Base-by-base conservation (phyloP, 2,113 vertebrate species). In the Strigops habroptila region DNA sequence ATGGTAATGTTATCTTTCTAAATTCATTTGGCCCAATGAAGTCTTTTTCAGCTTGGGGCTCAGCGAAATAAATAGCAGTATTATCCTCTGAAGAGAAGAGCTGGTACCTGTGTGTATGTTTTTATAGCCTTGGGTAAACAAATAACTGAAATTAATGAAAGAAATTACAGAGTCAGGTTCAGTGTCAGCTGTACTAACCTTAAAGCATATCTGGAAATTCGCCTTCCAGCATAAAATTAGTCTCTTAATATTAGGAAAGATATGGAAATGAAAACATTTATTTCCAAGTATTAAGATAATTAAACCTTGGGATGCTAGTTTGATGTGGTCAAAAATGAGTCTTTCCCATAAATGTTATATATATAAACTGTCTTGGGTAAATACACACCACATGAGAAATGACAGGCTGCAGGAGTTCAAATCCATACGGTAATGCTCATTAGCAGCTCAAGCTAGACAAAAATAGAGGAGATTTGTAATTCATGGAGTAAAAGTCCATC, bases 351-450 rank as follows among this genome's bases (percentile, higher is more conserved):
- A 73, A 60, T 39, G 14, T 30, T 48, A 9, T 1, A 57, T 48
- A 9, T 1, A 57, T 43, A 55, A 87, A 73, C 35, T 52, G 7
- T 43, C 44, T 55, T 41, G 17, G 28, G 12, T 80, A 52, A 82
- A 52, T 75, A 46, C 31, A 69, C 4, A 69, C 14, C 48, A 4
- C 9, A 3, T 51, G 30, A 86, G 68, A 83, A 93, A 63, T 67
- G 21, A 46, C 23, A 81, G 46, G 48, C 86, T 84, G 55, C 22
- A 27, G 41, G 35, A 55, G 35, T 73, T 82, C 28, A 84, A 11
- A 44, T 43, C 23, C 1, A 0, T 70, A 27, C 6, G 7, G 46
- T 57, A 15, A 49, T n/a, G 90, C 60, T 78, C 3, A 0, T 25
- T 30, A 82, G 60, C n/a, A 75, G 73, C 67, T 85, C 10, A 10